Evolutionary conservation across 2,797 vertebrate species (phyloP), one percentile per base, ranked within the genome.

Genomic region (Onychomys arenicola): DNA sequence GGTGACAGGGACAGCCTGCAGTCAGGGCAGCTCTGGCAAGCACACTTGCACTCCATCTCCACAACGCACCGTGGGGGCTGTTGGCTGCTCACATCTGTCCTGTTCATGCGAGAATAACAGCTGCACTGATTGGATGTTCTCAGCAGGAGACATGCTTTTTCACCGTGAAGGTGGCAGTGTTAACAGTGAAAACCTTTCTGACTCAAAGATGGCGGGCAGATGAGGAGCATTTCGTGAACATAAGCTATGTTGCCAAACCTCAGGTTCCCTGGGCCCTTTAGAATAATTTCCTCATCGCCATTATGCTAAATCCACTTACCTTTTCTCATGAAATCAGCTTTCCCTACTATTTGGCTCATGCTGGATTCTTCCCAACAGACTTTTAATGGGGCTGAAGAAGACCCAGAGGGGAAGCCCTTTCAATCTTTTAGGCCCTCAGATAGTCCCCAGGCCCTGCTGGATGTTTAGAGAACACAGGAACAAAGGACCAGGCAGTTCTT

Each of bases 271-370:
- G 0, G 37, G 43, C 61, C 59, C 69, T 93, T 78, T 40, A 52
- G 46, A 83, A 16, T 29, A 43, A 91, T 69, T 94, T 43, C 67
- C 63, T 78, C 34, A 19, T 40, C 43, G 17, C 25, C 0, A 0
- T 59, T 73, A 37, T 19, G 9, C 21, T 73, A 25, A 55, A 29
- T 71, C 69, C 16, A 73, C 59, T 78, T 55, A 71, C 14, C 14
- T 90, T 73, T 86, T 46, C 82, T 82, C 25, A 34, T 11, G 46
- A 57, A 86, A 80, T 61, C 40, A 37, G 61, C n/a, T 14, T 87
- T 94, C 29, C n/a, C 46, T 32, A 17, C 57, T 52, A 12, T 91
- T 84, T 88, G 71, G 23, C 46, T 95, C 86, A 37, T 43, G 49
- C 29, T 67, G 29, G n/a, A 32, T 61, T 93, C 88, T 86, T 92